Base-by-base conservation (phyloP, 2,113 vertebrate genomes). In the Ptyas mucosa region DNA sequence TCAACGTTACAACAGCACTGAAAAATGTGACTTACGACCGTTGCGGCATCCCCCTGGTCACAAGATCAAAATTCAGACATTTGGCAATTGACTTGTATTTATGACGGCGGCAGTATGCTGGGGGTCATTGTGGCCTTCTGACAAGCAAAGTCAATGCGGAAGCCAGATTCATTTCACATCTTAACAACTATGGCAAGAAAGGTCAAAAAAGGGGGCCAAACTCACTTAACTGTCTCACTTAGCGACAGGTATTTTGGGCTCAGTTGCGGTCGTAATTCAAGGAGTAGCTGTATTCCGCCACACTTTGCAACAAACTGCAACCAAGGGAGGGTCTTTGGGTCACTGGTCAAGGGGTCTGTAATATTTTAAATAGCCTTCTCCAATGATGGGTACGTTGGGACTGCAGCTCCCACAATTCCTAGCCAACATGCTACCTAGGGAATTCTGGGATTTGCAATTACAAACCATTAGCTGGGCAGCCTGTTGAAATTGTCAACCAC, bases 11-110 rank as follows among this genome's bases (percentile, higher is more conserved):
- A 26, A 61, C 24, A 11, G 58, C 58, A 1, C 58, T 61, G 58
- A 61, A 61, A 61, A 61, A 61, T 4, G 24, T 61, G 58, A 61
- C 58, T 61, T 26, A 3, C 1, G 24, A 61, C 58, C 58, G 3
- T 1, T 61, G 58, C 3, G 11, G 24, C 58, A 29, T 26, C 24
- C 24, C 9, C 0, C 0, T 1, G 24, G 9, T 61, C 24, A 61
- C 24, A 3, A 11, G 24, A 29, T 26, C 58, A 61, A 61, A 61
- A 26, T 26, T 61, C 57, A 61, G 58, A 11, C 3, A 0, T 3
- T 61, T 61, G 58, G 58, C 58, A 29, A 61, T 24, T 61, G 58
- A 61, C 24, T 61, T 29, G 58, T 61, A 61, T 4, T 61, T 61
- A 29, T 12, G 58, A 64, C 58, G 9, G 58, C 2, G 1, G 9